These are phyloP conservation scores for Macropis europaea DNA, from an alignment of 2,888 invertebrate genomes.

Conservation along the genomic window DNA sequence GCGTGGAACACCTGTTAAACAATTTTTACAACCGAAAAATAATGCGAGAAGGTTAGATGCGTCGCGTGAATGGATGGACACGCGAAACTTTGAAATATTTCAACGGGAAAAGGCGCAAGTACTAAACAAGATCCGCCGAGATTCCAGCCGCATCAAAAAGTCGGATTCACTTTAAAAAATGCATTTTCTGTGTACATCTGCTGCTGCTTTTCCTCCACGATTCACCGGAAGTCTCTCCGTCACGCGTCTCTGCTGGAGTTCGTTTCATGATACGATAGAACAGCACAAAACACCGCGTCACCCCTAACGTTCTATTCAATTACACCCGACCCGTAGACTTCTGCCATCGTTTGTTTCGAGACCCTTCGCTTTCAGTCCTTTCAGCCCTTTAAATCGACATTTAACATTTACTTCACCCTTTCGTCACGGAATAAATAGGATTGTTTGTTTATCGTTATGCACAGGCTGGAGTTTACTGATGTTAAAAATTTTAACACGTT, in stretches of 20 bases:
- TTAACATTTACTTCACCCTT: too few relatives aligned
- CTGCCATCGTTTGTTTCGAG: neutral
- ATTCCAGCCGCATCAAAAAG: constrained; percentile 37
- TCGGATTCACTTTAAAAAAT: constrained; percentile 47
- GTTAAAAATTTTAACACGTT: too few relatives aligned
- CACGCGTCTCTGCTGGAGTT: constrained; percentile 27
- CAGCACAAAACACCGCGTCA: constrained; percentile 5
- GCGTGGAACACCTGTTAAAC: too few relatives aligned
- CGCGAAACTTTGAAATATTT: constrained; percentile 38
- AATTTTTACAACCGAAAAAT: too few relatives aligned
- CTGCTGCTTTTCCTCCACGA: constrained; percentile 16
- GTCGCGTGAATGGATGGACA: constrained; percentile 16
- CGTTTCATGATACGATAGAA: constrained; percentile 5
- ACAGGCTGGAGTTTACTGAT: too few relatives aligned
- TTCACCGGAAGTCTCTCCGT: constrained; percentile 19
- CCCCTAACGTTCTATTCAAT: constrained; percentile 10
- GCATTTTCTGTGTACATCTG: constrained; percentile 36
- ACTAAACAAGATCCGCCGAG: constrained; percentile 42
- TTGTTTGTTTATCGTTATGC: too few relatives aligned
- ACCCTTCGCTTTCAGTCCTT: too few relatives aligned
- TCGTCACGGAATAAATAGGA: too few relatives aligned
- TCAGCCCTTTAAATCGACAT: too few relatives aligned
- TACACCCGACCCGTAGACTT: neutral
- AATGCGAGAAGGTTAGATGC: neutral
- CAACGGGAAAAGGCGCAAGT: constrained; percentile 35